A percentile compares a stretch with the other conserved stretches of the same genome.
These are phyloP conservation scores for Sarotherodon lohbergeri DNA, from an alignment of 2,113 vertebrate species.

Conservation along the genomic window DNA sequence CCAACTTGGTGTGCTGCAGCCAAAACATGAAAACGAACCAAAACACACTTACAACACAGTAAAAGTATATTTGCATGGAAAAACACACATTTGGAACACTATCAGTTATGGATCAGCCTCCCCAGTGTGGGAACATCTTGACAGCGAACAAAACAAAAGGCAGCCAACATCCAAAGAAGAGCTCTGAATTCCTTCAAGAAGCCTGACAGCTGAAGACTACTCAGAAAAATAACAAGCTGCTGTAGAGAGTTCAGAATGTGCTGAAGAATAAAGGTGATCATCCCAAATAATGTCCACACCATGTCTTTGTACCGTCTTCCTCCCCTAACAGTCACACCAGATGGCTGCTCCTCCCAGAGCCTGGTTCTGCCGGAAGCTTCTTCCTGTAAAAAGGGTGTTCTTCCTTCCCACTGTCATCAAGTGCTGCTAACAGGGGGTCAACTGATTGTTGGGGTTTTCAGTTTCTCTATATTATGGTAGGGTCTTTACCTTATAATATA, in stretches of 20 bases:
- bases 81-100: background rate
- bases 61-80: background rate
- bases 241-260: background rate
- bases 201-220: background rate
- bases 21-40: background rate
- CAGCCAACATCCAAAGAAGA: background rate
- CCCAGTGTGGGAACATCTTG: background rate
- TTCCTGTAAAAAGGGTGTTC: background rate
- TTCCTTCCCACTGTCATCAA: background rate
- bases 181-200: background rate
- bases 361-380: background rate
- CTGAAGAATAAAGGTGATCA: accelerated
- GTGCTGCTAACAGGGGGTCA: background rate
- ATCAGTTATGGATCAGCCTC: background rate
- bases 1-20: background rate
- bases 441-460: background rate
- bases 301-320: background rate
- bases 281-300: background rate
- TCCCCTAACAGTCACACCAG: background rate
- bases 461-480: background rate
- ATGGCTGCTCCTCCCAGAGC: accelerated
- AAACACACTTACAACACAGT: background rate
- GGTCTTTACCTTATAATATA: accelerated
- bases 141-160: background rate
- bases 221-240: background rate